Evolutionary conservation across 1,140 invertebrate species (phyloP).

Genomic region (Drusus annulatus): DNA sequence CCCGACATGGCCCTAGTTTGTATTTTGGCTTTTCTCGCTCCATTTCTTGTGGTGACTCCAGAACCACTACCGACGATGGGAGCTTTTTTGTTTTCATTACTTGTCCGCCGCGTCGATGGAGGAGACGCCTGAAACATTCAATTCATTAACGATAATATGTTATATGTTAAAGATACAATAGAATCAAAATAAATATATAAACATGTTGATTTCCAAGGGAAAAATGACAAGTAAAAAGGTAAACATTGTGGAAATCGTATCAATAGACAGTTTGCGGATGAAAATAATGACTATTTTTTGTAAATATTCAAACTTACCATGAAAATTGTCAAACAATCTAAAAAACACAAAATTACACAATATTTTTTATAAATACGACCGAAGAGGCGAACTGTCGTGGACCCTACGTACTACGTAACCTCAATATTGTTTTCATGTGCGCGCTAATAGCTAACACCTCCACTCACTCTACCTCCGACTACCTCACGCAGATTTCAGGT

Average conservation of each 20-base stretch:
- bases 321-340: constrained; percentile 18
- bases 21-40: constrained; percentile 75
- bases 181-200: constrained; percentile 9
- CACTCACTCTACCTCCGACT: background rate
- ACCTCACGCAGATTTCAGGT: constrained; percentile 43
- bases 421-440: background rate
- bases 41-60: constrained; percentile 72
- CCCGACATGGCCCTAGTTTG: constrained; percentile 74
- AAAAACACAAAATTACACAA: constrained; percentile 23
- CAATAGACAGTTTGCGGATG: background rate
- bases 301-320: constrained; percentile 31
- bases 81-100: constrained; percentile 64
- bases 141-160: background rate
- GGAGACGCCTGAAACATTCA: constrained; percentile 63
- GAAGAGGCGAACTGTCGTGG: background rate
- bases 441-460: too few relatives aligned
- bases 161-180: background rate
- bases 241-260: constrained; percentile 24
- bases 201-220: background rate
- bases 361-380: constrained; percentile 1
- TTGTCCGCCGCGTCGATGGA: constrained; percentile 62
- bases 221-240: constrained; percentile 50
- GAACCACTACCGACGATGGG: constrained; percentile 60
- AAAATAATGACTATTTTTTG: too few relatives aligned
- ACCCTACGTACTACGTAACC: constrained; percentile 1